Conservation (phyloP, 2,113 vertebrate genomes). For the Sphaerodactylus townsendi region DNA sequence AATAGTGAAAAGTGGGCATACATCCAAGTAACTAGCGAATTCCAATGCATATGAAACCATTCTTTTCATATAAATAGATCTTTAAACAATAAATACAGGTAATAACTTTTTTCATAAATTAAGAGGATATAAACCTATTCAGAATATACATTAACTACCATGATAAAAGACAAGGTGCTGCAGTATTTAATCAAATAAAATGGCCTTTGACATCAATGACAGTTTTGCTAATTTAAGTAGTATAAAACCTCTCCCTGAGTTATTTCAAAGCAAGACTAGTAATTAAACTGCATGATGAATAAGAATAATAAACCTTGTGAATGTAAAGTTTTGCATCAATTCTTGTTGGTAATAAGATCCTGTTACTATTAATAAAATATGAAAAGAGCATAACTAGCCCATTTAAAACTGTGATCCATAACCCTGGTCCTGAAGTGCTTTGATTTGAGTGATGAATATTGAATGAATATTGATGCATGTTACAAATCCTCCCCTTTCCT, state of each 20-base stretch:
- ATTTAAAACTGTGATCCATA: background rate
- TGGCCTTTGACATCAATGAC: background rate
- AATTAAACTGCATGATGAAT: background rate
- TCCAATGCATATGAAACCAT: background rate
- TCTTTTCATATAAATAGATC: background rate
- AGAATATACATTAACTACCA: too few species aligned
- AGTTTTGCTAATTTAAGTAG: background rate
- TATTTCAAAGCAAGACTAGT: background rate
- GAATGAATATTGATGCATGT: background rate
- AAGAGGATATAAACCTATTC: background rate
- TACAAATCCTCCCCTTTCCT: background rate
- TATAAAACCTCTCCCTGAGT: background rate
- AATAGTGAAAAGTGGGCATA: background rate
- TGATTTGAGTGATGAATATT: background rate
- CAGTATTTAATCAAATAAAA: background rate
- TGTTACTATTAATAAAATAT: background rate
- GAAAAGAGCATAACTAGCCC: background rate
- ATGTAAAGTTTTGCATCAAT: background rate
- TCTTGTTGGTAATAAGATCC: background rate
- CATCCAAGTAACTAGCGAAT: constrained; percentile 3
- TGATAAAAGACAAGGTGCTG: background rate
- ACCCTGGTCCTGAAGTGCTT: background rate
- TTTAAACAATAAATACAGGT: background rate
- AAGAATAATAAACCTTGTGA: background rate
- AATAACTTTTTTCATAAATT: background rate